Evolutionary conservation across 1,140 invertebrate species (phyloP).

Genomic region (Drosophila arizonae): DNA sequence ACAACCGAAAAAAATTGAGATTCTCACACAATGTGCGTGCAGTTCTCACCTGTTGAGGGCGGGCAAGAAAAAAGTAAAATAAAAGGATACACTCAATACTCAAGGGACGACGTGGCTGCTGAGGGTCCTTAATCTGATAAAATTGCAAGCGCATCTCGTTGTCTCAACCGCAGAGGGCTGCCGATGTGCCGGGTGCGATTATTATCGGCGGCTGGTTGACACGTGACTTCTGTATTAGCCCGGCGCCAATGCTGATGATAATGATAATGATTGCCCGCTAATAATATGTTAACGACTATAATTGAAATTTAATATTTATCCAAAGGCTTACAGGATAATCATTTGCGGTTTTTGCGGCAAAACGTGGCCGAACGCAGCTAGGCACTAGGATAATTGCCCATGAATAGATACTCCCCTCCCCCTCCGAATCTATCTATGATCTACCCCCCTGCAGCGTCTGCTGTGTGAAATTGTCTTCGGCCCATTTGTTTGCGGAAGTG

Average conservation of each 20-base stretch:
- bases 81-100: conserved; percentile 36
- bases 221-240: conserved; percentile 63
- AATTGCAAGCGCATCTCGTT: conserved; percentile 69
- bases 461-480: conserved; percentile 49
- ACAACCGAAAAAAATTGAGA: conserved; percentile 41
- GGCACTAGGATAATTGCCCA: conserved; percentile 55
- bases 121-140: conserved; percentile 74
- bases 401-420: conserved; percentile 16
- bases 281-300: conserved; percentile 78
- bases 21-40: conserved; percentile 67
- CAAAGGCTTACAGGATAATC: conserved; percentile 79
- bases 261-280: conserved; percentile 55
- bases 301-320: conserved; percentile 83
- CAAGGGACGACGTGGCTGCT: conserved; percentile 32
- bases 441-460: conserved; percentile 10
- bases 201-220: conserved; percentile 63
- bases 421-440: not conserved
- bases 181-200: conserved; percentile 63
- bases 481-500: conserved; percentile 65
- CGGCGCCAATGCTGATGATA: conserved; percentile 48
- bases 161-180: conserved; percentile 21
- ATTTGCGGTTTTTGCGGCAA: conserved; percentile 63
- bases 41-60: conserved; percentile 66
- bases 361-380: conserved; percentile 33
- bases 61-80: not conserved